Conservation (phyloP, 1,140 invertebrate genomes). For the Stratiolaelaps scimitus region DNA sequence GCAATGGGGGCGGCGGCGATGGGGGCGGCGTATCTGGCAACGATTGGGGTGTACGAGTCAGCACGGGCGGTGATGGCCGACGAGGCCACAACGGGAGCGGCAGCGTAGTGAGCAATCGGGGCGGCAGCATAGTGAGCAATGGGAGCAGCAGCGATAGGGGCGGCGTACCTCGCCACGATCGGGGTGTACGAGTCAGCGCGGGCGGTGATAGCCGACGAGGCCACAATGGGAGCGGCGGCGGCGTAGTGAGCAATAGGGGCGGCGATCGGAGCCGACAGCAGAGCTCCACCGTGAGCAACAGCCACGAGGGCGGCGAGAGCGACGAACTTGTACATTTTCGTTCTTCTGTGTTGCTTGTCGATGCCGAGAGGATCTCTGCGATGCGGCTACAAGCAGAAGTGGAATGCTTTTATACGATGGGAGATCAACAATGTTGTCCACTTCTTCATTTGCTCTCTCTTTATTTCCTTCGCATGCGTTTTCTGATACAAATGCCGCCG, state of each 20-base stretch:
- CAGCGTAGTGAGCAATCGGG: constrained; percentile 27
- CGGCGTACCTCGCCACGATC: constrained; percentile 21
- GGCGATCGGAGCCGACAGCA: constrained; percentile 28
- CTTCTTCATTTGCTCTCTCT: too few relatives aligned
- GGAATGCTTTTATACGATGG: too few relatives aligned
- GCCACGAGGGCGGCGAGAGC: constrained; percentile 20
- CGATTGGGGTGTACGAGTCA: background rate
- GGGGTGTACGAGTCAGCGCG: constrained; percentile 5
- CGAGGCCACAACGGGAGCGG: constrained; percentile 18
- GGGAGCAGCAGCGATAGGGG: background rate
- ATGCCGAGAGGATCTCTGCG: too few relatives aligned
- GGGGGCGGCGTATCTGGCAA: constrained; percentile 16
- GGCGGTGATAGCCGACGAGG: constrained; percentile 11
- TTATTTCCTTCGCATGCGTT: too few relatives aligned
- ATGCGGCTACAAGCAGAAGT: too few relatives aligned
- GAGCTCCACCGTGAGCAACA: constrained; percentile 1
- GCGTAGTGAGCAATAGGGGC: background rate
- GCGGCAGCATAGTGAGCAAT: constrained; percentile 30
- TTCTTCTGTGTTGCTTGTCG: background rate
- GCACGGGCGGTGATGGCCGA: background rate
- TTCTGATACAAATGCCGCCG: too few relatives aligned
- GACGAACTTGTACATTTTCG: constrained; percentile 9
- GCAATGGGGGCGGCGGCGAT: constrained; percentile 30
- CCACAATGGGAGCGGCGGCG: constrained; percentile 6
- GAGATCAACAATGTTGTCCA: too few relatives aligned